These are phyloP conservation scores for Corythornis leucogaster DNA, from an alignment of 2,797 vertebrate genomes.

Conservation along the genomic window DNA sequence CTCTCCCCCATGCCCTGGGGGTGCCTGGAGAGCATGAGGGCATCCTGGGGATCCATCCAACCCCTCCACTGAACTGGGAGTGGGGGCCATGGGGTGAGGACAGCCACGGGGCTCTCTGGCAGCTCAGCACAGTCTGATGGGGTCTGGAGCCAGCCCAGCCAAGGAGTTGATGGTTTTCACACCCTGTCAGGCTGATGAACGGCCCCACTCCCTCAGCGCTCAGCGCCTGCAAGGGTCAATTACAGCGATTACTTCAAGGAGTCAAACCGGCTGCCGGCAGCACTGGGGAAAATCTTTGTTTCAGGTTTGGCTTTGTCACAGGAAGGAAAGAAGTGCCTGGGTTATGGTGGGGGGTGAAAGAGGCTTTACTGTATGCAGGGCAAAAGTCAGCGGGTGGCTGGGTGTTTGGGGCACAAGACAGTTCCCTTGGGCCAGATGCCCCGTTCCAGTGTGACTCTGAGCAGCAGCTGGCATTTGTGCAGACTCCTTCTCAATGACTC, in stretches of 20 bases:
- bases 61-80: accelerated
- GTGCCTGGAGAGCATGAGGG: not conserved
- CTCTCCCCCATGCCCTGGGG: accelerated
- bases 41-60: not conserved
- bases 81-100: accelerated
- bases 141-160: not conserved
- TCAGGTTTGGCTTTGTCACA: constrained; percentile 11
- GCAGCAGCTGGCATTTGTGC: not conserved
- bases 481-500: not conserved
- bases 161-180: constrained; percentile 34
- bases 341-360: not conserved
- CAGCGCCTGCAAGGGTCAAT: constrained; percentile 66
- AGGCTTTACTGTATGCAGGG: not conserved
- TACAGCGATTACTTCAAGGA: constrained; percentile 66
- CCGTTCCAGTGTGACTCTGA: not conserved
- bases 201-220: not conserved
- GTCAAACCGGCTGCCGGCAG: constrained; percentile 47
- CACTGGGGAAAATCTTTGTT: constrained; percentile 41
- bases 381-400: not conserved
- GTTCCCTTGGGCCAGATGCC: not conserved
- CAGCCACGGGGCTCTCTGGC: accelerated
- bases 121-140: not conserved
- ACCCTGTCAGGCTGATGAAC: constrained; percentile 31
- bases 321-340: constrained; percentile 16
- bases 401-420: not conserved